Evolutionary conservation across 1,140 invertebrate species (phyloP), one percentile per base, ranked within the genome.

Genomic region (Penaeus indicus): DNA sequence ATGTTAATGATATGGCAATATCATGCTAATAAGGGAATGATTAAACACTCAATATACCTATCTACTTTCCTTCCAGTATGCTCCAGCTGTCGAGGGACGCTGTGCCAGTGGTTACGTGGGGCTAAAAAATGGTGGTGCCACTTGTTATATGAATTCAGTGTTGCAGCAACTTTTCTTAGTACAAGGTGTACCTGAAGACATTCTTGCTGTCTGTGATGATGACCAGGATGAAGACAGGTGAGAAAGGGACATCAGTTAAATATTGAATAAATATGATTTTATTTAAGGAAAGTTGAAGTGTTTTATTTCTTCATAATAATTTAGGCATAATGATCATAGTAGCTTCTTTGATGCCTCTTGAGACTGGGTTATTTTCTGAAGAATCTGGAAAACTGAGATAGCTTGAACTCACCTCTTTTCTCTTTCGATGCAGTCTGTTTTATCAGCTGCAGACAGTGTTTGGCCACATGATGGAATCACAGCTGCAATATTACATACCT

Each of bases 121-220:
- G 25, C 91, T 95, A 82, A 95, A 95, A 92, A 95, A 95, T 93
- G 94, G 94, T 85, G 95, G 95, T 78, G 95, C 95, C 25, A 95
- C 95, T 10, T 95, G 95, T 90, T 95, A 95, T 92, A 95, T 95
- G 94, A 95, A 95, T 91, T 94, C 94, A 64, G 94, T 95, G 22
- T 92, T 95, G 82, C 94, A 95, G 90, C 94, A 95, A 92, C 91
- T 95, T 60, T 94, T 93, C 90, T 93, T 94, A 92, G 94, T 94
- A n/a, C 93, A 93, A 67, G 93, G 93, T 38, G 92, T 95, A 11
- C 91, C 93, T 38, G 93, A 94, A 90, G 92, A 93, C 54, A 93
- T 95, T 81, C 91, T 95, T 72, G 91, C 82, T 91, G 92, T 89
- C 11, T 27, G 62, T 42, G 64, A 54, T 82, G 88, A 90, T 91